Base-by-base conservation (phyloP, 2,113 vertebrate genomes). In the Morone chrysops region DNA sequence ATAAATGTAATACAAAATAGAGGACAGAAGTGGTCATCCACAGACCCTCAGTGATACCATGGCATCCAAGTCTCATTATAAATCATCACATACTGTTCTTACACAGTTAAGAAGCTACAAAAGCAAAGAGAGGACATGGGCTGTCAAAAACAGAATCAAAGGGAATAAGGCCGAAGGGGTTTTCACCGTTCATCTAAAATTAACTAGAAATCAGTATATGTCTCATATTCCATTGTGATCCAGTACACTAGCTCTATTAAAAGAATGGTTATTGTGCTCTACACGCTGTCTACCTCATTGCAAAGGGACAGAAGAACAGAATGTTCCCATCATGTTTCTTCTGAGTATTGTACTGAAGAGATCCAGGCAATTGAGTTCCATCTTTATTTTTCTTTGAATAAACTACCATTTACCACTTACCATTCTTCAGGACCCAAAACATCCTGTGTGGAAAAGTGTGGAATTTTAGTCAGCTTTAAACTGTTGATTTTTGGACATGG, bases 121-220 rank as follows among this genome's bases (percentile, higher is more conserved):
- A 76, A 73, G 20, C 72, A 67, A 20, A 36, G 13, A 66, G 22
- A 59, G 41, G 40, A 73, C 31, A 48, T 0, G 43, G 51, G 67
- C 70, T 40, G 53, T 62, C 75, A 79, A 51, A 75, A 71, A 16
- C 13, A 22, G 45, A 72, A 72, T 79, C 78, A 87, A 79, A 84
- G 69, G 38, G 61, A 80, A 77, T 70, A 10, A 31, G 25, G 41
- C 76, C 78, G 70, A 84, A 68, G 66, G 13, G 3, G 2, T 57
- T 50, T 54, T 48, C 22, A 31, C 50, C 43, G 14, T 53, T 78
- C 63, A 83, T 82, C 67, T 75, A 76, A 83, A 76, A 80, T 66
- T 22, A 87, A 76, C 77, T 41, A 47, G 56, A 57, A 75, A 75
- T 84, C 74, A 43, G 62, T 71, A 47, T 12, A 54, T 60, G 69